These are phyloP conservation scores for Micoletzkya japonica DNA, from an alignment of 2,888 invertebrate species.

Conservation along the genomic window DNA sequence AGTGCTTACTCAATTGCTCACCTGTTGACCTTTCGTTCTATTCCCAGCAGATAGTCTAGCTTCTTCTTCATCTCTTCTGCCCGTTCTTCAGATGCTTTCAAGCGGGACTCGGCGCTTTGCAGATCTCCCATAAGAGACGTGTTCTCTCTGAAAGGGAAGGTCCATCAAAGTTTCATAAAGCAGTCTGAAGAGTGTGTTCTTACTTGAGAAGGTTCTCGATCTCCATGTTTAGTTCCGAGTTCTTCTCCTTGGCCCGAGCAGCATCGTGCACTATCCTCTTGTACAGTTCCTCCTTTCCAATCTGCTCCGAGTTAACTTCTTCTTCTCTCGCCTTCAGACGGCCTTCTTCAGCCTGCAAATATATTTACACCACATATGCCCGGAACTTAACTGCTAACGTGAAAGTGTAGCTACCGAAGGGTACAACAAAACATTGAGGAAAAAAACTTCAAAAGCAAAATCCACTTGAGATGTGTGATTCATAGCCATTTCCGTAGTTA, in stretches of 20 bases:
- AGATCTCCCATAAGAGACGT: slow-evolving; percentile 39
- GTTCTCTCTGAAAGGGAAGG: slow-evolving; percentile 34
- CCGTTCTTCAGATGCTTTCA: slow-evolving; percentile 39
- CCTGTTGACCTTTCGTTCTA: slow-evolving; percentile 42
- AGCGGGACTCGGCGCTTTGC: slow-evolving; percentile 38
- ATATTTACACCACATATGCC: too few relatives aligned
- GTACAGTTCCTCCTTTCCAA: slow-evolving; percentile 30
- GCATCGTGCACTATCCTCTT: slow-evolving; percentile 29
- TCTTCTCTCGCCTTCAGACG: slow-evolving; percentile 18
- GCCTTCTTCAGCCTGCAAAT: slow-evolving; percentile 15
- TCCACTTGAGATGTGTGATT: neutral
- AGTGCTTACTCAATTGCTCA: slow-evolving; percentile 8
- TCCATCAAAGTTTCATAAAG: neutral
- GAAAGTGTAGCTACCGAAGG: too few relatives aligned
- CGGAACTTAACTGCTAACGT: too few relatives aligned
- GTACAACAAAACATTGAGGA: neutral
- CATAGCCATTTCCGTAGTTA: neutral
- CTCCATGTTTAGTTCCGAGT: slow-evolving; percentile 10
- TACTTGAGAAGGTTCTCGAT: slow-evolving; percentile 21
- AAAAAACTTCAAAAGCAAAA: neutral
- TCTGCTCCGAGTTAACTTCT: slow-evolving; percentile 13
- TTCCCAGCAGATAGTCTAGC: slow-evolving; percentile 34
- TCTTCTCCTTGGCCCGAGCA: slow-evolving; percentile 29
- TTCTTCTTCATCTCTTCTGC: slow-evolving; percentile 35
- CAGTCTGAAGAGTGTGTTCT: neutral